phyloP scores from a whole-genome alignment of 2,113 vertebrate genomes.

The Opisthocomus hoazin region DNA sequence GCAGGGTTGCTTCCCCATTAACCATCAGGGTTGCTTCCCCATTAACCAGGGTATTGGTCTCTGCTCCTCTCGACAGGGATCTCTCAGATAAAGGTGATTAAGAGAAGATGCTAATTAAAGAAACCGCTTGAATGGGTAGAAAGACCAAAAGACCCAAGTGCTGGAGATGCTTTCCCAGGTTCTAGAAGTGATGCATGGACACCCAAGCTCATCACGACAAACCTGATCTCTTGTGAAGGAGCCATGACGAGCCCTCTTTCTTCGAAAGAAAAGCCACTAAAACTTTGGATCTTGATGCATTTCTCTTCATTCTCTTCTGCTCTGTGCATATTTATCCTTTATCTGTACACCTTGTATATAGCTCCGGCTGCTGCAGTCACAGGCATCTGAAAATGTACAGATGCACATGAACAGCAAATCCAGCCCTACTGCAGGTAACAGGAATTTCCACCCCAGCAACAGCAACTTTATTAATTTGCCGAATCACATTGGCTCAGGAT shows the following conservation, averaged over 20 bases:
- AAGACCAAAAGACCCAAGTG: neutral
- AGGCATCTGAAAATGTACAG: neutral
- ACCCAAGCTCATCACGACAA: neutral
- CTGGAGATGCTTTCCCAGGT: neutral
- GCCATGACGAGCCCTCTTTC: neutral
- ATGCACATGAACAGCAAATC: slow-evolving; percentile 19
- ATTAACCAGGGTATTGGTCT: neutral
- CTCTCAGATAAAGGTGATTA: neutral
- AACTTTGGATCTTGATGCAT: neutral
- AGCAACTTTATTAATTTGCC: slow-evolving; percentile 34
- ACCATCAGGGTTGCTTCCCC: neutral
- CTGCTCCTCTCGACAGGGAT: neutral
- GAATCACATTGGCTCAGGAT: slow-evolving; percentile 21
- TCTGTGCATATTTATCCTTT: neutral
- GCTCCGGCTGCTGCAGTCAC: neutral
- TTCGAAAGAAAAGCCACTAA: neutral
- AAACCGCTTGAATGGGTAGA: fast-evolving
- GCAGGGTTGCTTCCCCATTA: neutral
- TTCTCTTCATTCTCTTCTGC: neutral
- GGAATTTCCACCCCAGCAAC: slow-evolving; percentile 57
- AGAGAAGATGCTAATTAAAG: neutral
- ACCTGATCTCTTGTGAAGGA: neutral
- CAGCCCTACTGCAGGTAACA: slow-evolving; percentile 46
- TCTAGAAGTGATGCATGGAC: neutral
- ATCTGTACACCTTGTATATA: neutral